A percentile compares a stretch with the other conserved stretches of the same genome.
Conservation (phyloP, 1,140 invertebrate genomes). For the Ridgeia piscesae region DNA sequence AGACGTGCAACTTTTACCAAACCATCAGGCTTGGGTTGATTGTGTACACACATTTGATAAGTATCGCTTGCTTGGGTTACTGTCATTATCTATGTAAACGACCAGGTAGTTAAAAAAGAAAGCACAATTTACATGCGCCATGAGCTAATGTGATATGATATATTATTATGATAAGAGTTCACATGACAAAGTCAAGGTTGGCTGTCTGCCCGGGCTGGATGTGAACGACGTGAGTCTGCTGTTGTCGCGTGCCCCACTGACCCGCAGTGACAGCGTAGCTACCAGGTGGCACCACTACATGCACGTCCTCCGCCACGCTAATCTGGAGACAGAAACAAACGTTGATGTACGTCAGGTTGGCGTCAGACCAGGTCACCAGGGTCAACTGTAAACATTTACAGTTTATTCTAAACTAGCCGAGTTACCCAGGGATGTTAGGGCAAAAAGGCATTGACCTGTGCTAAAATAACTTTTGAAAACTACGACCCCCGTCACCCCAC, state of each 20-base stretch:
- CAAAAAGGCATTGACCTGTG: too few relatives aligned
- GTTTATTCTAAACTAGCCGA: too few relatives aligned
- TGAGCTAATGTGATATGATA: not conserved
- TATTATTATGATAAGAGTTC: not conserved
- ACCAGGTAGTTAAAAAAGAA: not conserved
- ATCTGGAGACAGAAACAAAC: constrained; percentile 25
- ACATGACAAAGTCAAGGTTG: constrained; percentile 34
- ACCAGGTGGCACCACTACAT: constrained; percentile 33
- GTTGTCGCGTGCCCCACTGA: constrained; percentile 28
- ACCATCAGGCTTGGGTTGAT: not conserved
- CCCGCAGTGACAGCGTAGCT: constrained; percentile 34
- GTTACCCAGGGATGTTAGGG: too few relatives aligned
- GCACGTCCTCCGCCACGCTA: constrained; percentile 33
- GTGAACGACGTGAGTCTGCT: constrained; percentile 35
- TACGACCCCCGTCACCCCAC: too few relatives aligned
- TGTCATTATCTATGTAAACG: too few relatives aligned
- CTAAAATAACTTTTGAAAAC: too few relatives aligned
- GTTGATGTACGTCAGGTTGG: not conserved
- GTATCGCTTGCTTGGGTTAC: not conserved
- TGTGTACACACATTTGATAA: not conserved
- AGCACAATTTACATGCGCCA: not conserved
- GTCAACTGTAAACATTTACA: not conserved
- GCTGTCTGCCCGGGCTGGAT: constrained; percentile 32
- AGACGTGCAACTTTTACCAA: too few relatives aligned
- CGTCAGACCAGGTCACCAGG: not conserved